Percentiles rank a stretch among this genome's conserved stretches.
Conservation (phyloP, 2,113 vertebrate genomes). For the Pelecanoides urinatrix region DNA sequence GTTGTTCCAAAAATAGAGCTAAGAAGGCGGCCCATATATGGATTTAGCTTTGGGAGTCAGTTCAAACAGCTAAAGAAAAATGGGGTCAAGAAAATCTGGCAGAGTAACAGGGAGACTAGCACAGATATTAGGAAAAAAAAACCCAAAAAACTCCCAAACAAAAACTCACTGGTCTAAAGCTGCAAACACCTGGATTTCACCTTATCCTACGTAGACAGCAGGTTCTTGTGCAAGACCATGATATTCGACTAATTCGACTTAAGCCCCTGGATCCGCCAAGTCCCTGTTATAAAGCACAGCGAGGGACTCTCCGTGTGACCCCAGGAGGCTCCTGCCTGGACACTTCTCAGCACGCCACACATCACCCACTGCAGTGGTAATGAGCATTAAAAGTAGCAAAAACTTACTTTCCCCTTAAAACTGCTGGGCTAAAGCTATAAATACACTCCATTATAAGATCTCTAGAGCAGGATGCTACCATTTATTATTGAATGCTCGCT, state of each 20-base stretch:
- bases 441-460: neutral
- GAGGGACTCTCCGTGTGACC: neutral
- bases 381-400: neutral
- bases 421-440: neutral
- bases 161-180: neutral
- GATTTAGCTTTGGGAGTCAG: neutral
- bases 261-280: rapidly evolving
- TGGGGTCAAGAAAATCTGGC: neutral
- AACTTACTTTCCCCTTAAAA: neutral
- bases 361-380: neutral
- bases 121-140: neutral
- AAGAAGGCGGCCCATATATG: neutral
- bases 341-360: neutral
- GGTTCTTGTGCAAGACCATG: neutral
- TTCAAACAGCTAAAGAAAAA: neutral
- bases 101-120: neutral
- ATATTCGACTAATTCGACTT: neutral
- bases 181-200: neutral
- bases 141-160: neutral
- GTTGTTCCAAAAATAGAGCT: neutral
- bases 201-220: neutral
- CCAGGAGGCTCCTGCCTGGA: neutral
- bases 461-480: neutral
- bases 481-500: neutral
- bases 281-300: neutral